A percentile compares a stretch with the other conserved stretches of the same genome.
phyloP scores from a whole-genome alignment of 2,888 invertebrate genomes.

The Philaethria dido region DNA sequence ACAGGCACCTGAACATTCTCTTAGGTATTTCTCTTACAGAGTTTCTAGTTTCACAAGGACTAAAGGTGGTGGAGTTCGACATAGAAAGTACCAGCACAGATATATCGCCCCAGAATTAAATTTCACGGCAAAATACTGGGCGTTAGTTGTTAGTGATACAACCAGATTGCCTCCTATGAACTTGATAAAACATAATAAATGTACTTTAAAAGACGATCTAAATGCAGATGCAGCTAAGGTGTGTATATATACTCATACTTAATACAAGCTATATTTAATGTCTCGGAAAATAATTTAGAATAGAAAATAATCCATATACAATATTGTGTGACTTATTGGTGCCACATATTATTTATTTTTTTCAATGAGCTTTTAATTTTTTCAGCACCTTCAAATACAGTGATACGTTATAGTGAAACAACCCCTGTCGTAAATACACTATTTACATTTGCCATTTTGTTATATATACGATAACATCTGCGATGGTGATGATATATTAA shows the following conservation, averaged over 20 bases:
- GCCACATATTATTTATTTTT: too few species aligned
- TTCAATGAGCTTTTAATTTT: too few species aligned
- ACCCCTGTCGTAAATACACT: too few species aligned
- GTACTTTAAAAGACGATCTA: constrained; percentile 72
- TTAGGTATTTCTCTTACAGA: constrained; percentile 74
- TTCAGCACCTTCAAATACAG: too few species aligned
- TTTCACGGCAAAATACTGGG: constrained; percentile 78
- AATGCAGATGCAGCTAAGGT: constrained; percentile 77
- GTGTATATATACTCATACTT: background rate
- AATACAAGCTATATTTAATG: background rate
- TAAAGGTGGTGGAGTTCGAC: constrained; percentile 73
- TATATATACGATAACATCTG: too few species aligned
- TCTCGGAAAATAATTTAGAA: too few species aligned
- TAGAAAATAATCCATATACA: too few species aligned
- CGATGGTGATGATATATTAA: too few species aligned
- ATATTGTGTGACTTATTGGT: too few species aligned
- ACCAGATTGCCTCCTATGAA: constrained; percentile 62
- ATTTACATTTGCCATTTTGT: too few species aligned
- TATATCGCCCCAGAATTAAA: constrained; percentile 79
- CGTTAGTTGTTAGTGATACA: constrained; percentile 74
- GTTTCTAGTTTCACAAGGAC: constrained; percentile 76
- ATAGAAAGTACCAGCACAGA: constrained; percentile 74
- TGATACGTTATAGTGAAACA: too few species aligned
- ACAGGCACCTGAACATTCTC: constrained; percentile 72
- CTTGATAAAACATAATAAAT: constrained; percentile 69